Conservation (phyloP, 1,140 invertebrate species). For the Halesus radiatus region DNA sequence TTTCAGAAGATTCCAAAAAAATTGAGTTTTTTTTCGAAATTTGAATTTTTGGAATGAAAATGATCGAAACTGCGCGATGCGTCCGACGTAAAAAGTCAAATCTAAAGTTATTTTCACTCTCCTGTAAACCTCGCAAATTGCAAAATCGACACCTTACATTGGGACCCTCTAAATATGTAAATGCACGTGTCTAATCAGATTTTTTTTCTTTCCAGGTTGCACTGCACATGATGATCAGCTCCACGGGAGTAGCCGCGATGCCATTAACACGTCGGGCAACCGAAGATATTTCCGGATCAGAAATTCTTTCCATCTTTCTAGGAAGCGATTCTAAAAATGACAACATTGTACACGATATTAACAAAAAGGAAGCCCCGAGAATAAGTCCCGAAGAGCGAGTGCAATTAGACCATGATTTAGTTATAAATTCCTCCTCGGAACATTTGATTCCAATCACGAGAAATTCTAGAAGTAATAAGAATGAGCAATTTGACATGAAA, state of each 20-base stretch:
- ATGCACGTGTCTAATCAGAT: background rate
- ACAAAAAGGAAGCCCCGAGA: conserved; percentile 56
- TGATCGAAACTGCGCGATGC: too few species aligned
- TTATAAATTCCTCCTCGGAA: conserved; percentile 34
- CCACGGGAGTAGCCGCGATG: conserved; percentile 32
- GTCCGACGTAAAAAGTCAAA: too few species aligned
- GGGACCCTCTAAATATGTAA: too few species aligned
- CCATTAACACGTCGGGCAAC: conserved; percentile 30
- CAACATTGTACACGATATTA: conserved; percentile 46
- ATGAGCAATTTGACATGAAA: conserved; percentile 15
- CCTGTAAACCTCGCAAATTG: too few species aligned
- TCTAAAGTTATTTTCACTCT: too few species aligned
- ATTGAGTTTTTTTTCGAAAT: too few species aligned
- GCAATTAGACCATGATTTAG: conserved; percentile 43
- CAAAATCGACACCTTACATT: too few species aligned
- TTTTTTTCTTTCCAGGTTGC: conserved; percentile 51
- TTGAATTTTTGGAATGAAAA: too few species aligned
- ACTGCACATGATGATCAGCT: conserved; percentile 40
- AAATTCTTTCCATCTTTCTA: conserved; percentile 44
- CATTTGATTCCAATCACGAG: conserved; percentile 41
- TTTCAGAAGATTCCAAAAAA: too few species aligned
- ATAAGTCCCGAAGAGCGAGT: conserved; percentile 33
- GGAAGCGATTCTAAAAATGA: conserved; percentile 48
- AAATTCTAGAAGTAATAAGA: conserved; percentile 53
- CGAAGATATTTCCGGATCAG: conserved; percentile 51